Evolutionary conservation across 2,113 vertebrate genomes (phyloP).

Genomic region (Chrysochloris asiatica): DNA sequence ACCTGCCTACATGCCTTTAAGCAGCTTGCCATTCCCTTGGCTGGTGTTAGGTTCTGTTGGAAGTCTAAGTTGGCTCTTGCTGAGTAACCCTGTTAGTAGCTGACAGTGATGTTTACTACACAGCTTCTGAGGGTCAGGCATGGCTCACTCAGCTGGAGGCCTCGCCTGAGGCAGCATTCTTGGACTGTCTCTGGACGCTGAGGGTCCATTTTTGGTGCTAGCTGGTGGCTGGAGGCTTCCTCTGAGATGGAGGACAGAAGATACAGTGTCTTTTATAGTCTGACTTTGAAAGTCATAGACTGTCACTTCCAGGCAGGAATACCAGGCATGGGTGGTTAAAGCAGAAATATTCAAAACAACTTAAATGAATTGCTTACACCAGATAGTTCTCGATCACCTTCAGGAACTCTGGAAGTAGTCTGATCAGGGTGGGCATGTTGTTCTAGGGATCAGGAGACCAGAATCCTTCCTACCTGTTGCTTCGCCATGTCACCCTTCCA

Average conservation of each 20-base stretch:
- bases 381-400: rapidly evolving
- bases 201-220: not conserved
- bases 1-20: too few species aligned
- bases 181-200: not conserved
- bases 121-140: too few species aligned
- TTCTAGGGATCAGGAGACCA: not conserved
- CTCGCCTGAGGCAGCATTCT: not conserved
- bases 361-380: not conserved
- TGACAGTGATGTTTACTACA: too few species aligned
- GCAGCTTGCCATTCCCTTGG: too few species aligned
- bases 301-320: not conserved
- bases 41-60: too few species aligned
- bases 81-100: too few species aligned
- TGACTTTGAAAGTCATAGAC: not conserved
- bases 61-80: too few species aligned
- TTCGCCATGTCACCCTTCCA: not conserved
- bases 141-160: too few species aligned
- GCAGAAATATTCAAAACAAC: too few species aligned
- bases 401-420: rapidly evolving
- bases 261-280: not conserved
- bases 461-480: not conserved
- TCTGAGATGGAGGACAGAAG: not conserved
- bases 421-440: rapidly evolving
- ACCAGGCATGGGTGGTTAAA: too few species aligned
- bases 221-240: too few species aligned